Base-by-base conservation (phyloP, 2,113 vertebrate species). In the Xyliphius kryptos region DNA sequence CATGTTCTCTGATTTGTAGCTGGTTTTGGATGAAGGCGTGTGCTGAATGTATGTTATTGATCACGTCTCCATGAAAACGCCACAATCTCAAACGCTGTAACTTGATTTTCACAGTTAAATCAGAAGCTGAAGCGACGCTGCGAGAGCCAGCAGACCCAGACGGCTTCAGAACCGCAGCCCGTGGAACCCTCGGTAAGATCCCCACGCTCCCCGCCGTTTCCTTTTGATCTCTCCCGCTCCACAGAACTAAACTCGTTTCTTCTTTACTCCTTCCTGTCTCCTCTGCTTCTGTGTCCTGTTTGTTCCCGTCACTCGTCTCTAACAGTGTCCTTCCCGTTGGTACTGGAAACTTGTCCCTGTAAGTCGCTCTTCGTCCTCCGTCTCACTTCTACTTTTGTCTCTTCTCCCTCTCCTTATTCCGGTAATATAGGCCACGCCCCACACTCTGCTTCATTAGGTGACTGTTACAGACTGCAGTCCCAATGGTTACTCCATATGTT, bases 301-400 rank as follows among this genome's bases (percentile, higher is more conserved):
- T 75, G 56, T 17, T 37, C 63, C 52, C 46, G 22, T 59, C 63
- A 46, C 72, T 66, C 21, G 59, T 74, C 52, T 72, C 70, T 78
- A 67, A 80, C 86, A 89, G 86, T 89, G 87, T 83, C 83, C 86
- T 66, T 85, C 81, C 68, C 86, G 85, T 79, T 89, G 86, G 87
- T 89, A 89, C 80, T 88, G 87, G 87, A 89, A 89, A 80, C 87
- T 89, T 85, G 82, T 89, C 82, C 87, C 87, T 87, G 85, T 89
- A 89, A 89, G 87, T 89, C 83, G 79, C 41, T 72, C 22, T 58
- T 77, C 75, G 75, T 80, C 76, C 74, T 80, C 76, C 71, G 74
- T 78, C 74, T 74, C 50, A 72, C 67, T 72, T 74, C 78, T 8
- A 77, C 68, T 61, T 41, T 80, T 68, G 69, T 78, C 74, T 73